Evolutionary conservation across 2,797 vertebrate genomes (phyloP), one percentile per base, ranked within the genome.

Genomic region (Pangasius krempfi): DNA sequence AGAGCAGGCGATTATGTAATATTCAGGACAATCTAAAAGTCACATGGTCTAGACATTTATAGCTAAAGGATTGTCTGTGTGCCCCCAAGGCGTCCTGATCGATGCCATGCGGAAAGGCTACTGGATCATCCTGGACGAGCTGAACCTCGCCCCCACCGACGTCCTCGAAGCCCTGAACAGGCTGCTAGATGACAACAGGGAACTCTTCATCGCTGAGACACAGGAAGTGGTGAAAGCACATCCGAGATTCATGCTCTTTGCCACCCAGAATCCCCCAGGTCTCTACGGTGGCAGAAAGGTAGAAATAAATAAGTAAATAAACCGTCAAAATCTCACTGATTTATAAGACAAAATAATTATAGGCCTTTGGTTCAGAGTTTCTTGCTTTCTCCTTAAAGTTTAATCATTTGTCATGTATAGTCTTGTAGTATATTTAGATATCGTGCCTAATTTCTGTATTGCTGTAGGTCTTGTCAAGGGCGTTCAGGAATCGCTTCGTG

Each of bases 261-360:
- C 99, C 27, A 99, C 99, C 20, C 99, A 99, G 92, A 99, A 99
- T 91, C 99, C 99, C 27, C 98, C 99, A 58, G 99, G 99, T 60
- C 95, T 98, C 66, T 99, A 99, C 30, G 98, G 98, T 25, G 99
- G 99, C 79, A 97, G 98, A 94, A 99, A 99, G 98, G 98, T 99
- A 54, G 12, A 0, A 76, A 44, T 44, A 47, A 47, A 44, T 44
- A 4, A 70, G 1, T 25, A 70, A 84, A 4, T 40, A 66, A 47
- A n/a, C 3, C 0, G 2, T 18, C 16, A 16, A 33, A 44, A 25
- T 44, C 7, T 13, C n/a, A 30, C 13, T 8, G 14, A 37, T 37
- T 70, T 72, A 16, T 37, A 37, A 16, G 8, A 37, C 33, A 5
- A 16, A 33, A 16, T 68, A 10, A 62, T 62, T 25, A 62, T 18